A percentile compares a stretch with the other conserved stretches of the same genome.
Evolutionary conservation across 1,140 invertebrate genomes (phyloP).

Genomic region (Lucilia cuprina): DNA sequence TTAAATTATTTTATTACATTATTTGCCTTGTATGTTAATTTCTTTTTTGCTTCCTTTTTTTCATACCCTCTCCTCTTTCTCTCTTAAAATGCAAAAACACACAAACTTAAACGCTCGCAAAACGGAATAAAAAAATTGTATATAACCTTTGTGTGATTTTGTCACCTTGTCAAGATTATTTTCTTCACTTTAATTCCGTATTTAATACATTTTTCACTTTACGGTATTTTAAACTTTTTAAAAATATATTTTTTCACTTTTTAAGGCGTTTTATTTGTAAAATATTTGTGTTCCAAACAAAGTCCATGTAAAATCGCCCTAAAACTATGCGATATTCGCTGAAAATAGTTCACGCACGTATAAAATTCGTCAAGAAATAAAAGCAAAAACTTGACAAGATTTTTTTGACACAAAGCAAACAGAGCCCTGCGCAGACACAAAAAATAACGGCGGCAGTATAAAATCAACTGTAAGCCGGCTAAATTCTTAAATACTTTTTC

Average conservation of each 20-base stretch:
- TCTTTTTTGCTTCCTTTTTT: not conserved
- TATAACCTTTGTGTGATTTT: not conserved
- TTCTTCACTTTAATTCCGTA: not conserved
- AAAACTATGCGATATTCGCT: not conserved
- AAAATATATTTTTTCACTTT: not conserved
- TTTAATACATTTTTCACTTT: not conserved
- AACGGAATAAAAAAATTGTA: not conserved
- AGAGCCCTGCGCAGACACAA: too few relatives aligned
- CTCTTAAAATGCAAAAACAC: not conserved
- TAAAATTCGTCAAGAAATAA: slow-evolving; percentile 8
- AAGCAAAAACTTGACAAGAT: not conserved
- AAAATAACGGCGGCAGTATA: too few relatives aligned
- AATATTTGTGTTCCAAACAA: not conserved
- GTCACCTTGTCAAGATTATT: not conserved
- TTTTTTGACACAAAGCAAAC: not conserved
- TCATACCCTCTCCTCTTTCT: not conserved
- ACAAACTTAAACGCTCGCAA: not conserved
- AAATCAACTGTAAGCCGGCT: too few relatives aligned
- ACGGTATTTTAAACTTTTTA: not conserved
- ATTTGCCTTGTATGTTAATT: not conserved
- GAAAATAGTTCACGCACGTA: slow-evolving; percentile 1
- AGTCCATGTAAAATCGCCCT: not conserved
- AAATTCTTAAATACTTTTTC: too few relatives aligned
- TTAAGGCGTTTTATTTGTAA: not conserved
- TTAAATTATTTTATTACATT: not conserved